Evolutionary conservation across 2,797 vertebrate genomes (phyloP).

Genomic region (Neomorphus geoffroyi): DNA sequence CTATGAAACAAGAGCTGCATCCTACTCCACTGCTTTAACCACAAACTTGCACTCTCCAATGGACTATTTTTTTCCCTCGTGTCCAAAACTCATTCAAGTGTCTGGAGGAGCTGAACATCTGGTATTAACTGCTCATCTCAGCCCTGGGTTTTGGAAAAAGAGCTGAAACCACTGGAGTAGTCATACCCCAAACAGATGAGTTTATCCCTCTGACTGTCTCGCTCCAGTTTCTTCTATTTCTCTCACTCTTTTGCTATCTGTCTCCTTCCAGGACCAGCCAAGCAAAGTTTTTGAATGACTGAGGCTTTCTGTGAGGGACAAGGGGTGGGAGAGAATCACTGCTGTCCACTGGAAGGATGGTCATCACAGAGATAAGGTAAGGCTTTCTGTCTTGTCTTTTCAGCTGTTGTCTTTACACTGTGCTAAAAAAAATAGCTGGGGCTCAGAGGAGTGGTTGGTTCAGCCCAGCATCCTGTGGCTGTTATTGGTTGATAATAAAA

Average conservation of each 20-base stretch:
- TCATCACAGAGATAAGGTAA: not conserved
- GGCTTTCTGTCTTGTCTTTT: not conserved
- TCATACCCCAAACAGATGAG: not conserved
- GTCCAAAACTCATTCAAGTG: not conserved
- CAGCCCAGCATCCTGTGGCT: not conserved
- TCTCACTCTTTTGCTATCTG: not conserved
- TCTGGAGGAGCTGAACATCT: not conserved
- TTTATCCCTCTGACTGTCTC: not conserved
- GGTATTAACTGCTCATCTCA: constrained; percentile 11
- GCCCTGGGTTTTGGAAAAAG: not conserved
- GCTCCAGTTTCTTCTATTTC: not conserved
- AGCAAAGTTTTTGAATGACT: accelerated
- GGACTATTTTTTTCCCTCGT: not conserved
- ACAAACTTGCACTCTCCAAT: not conserved
- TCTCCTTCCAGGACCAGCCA: not conserved
- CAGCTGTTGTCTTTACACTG: not conserved
- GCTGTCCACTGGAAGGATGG: not conserved
- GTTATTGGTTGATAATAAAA: not conserved
- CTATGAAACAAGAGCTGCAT: not conserved
- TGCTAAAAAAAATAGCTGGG: not conserved
- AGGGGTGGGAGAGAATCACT: not conserved
- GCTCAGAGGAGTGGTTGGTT: not conserved
- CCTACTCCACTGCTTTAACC: not conserved
- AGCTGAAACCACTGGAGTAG: not conserved
- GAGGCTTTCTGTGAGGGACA: not conserved